Conservation (phyloP, 1,140 invertebrate species). For the Caligus rogercresseyi region DNA sequence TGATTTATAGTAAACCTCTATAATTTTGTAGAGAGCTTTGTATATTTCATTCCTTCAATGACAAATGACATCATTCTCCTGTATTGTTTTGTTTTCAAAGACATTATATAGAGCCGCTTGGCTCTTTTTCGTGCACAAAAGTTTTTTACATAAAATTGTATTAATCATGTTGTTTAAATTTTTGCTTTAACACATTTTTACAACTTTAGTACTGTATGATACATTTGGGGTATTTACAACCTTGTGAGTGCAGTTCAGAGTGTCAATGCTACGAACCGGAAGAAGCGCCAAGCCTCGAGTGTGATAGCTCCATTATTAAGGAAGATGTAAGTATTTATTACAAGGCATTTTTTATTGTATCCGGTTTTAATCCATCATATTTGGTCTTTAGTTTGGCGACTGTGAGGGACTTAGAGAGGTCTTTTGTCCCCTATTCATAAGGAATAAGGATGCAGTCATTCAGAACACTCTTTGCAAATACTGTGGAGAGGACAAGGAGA, state of each 20-base stretch:
- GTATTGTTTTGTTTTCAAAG: too few relatives aligned
- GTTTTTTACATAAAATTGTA: too few relatives aligned
- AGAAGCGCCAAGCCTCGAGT: neutral
- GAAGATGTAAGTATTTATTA: neutral
- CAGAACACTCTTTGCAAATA: neutral
- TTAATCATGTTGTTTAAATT: too few relatives aligned
- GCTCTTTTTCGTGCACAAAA: too few relatives aligned
- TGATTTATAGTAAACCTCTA: too few relatives aligned
- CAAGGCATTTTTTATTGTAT: too few relatives aligned
- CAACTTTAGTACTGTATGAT: neutral
- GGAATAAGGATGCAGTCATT: neutral
- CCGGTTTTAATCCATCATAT: too few relatives aligned
- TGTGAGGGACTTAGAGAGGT: neutral
- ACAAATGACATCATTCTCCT: too few relatives aligned
- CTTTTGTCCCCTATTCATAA: neutral
- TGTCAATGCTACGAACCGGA: neutral
- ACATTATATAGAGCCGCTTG: too few relatives aligned
- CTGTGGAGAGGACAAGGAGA: neutral
- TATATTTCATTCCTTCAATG: too few relatives aligned
- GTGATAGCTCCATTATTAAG: neutral
- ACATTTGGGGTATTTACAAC: neutral
- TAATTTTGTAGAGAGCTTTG: too few relatives aligned
- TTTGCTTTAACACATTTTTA: too few relatives aligned
- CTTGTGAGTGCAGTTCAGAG: neutral
- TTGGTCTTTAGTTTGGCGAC: neutral